Percentiles rank a stretch among this genome's conserved stretches.
These are phyloP conservation scores for Trissolcus basalis DNA, from an alignment of 1,140 invertebrate genomes.

Conservation along the genomic window DNA sequence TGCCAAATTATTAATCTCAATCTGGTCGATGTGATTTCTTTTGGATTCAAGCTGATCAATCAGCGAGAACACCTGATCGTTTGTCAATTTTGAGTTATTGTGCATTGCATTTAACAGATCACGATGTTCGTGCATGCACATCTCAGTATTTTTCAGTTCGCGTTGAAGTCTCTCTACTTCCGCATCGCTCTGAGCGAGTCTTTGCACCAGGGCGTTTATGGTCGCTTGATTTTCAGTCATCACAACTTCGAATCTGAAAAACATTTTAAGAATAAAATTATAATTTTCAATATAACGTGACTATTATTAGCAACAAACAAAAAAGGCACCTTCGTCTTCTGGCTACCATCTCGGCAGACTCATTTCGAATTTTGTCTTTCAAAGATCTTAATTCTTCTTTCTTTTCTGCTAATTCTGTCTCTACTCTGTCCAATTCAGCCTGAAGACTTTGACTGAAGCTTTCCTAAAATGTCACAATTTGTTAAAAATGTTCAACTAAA, in stretches of 20 bases:
- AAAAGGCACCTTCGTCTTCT: conserved; percentile 61
- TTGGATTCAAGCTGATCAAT: conserved; percentile 64
- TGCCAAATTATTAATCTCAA: conserved; percentile 60
- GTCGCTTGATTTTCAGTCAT: conserved; percentile 73
- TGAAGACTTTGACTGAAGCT: conserved; percentile 74
- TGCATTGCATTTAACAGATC: conserved; percentile 64
- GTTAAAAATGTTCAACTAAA: conserved; percentile 7
- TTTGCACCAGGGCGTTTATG: conserved; percentile 64
- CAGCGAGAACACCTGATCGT: conserved; percentile 64
- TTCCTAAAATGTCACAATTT: conserved; percentile 59
- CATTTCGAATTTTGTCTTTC: conserved; percentile 70
- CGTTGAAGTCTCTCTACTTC: conserved; percentile 69
- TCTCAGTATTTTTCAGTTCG: conserved; percentile 63
- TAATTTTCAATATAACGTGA: background rate
- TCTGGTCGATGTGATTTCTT: conserved; percentile 62
- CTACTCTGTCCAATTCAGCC: conserved; percentile 69
- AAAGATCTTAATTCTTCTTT: conserved; percentile 68
- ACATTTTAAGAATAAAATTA: background rate
- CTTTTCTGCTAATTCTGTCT: conserved; percentile 68
- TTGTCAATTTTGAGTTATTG: conserved; percentile 65
- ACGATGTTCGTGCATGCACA: conserved; percentile 62
- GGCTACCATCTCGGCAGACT: conserved; percentile 71
- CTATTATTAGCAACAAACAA: conserved; percentile 1
- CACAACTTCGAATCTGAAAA: conserved; percentile 67
- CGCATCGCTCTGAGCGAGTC: conserved; percentile 66